Conservation (phyloP, 2,113 vertebrate genomes). For the Otolemur garnettii region DNA sequence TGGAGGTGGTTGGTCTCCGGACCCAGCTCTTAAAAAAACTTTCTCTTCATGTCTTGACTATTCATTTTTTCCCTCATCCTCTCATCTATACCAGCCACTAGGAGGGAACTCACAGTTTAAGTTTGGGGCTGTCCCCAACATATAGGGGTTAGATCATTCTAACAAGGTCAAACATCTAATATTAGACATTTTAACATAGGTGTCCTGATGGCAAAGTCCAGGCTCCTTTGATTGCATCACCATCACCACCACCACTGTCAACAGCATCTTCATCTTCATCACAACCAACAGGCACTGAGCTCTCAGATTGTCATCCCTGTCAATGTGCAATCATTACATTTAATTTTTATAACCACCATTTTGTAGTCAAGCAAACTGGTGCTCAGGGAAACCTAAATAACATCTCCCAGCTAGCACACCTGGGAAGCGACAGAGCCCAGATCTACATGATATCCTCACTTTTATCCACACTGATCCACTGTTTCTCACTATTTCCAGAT, state of each 20-base stretch:
- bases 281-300: rapidly evolving
- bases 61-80: no score
- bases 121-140: no score
- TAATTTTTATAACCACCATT: background rate
- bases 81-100: no score
- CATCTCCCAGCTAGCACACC: background rate
- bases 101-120: no score
- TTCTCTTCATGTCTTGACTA: no score
- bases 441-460: rapidly evolving
- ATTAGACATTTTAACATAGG: background rate
- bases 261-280: background rate
- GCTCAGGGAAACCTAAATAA: background rate
- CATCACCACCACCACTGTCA: no score
- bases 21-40: no score
- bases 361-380: background rate
- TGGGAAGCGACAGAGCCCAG: background rate
- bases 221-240: background rate
- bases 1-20: no score
- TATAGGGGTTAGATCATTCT: background rate
- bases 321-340: rapidly evolving
- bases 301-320: background rate
- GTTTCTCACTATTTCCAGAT: background rate
- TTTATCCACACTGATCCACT: background rate
- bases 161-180: background rate
- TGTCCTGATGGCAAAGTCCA: no score